Conservation (phyloP, 1,140 invertebrate species). For the Drosophila parvula region DNA sequence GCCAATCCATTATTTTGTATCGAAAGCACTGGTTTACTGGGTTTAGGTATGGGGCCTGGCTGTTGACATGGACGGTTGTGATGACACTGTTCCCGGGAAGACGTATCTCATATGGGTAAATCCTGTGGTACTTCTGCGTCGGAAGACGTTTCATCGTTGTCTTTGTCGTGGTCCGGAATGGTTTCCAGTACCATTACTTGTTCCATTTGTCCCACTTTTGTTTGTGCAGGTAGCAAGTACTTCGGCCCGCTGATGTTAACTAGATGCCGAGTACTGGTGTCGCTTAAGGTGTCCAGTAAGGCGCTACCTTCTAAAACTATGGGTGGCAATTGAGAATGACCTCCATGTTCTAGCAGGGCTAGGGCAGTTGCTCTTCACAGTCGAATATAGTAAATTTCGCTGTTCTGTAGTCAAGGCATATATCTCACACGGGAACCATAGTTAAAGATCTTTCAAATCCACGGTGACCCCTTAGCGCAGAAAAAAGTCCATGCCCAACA, state of each 20-base stretch:
- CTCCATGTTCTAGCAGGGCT: neutral
- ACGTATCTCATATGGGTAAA: neutral
- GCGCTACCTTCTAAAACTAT: neutral
- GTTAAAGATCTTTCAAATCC: neutral
- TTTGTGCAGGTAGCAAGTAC: neutral
- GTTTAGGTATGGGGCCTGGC: too few relatives aligned
- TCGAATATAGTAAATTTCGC: too few relatives aligned
- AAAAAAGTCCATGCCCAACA: neutral
- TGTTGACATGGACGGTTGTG: too few relatives aligned
- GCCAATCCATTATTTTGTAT: too few relatives aligned
- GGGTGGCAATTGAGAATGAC: neutral
- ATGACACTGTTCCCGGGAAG: too few relatives aligned
- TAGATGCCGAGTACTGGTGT: neutral
- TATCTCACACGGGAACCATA: neutral
- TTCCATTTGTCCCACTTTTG: neutral
- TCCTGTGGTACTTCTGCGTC: neutral
- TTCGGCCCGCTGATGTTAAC: neutral
- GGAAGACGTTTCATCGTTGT: neutral
- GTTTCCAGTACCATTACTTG: neutral
- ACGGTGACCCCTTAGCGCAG: neutral
- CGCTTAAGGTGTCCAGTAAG: neutral
- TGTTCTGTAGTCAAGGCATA: too few relatives aligned
- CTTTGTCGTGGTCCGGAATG: neutral
- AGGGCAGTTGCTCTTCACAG: neutral
- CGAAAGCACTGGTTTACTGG: too few relatives aligned